Evolutionary conservation across 2,888 invertebrate genomes (phyloP), one percentile per base, ranked within the genome.

Genomic region (Achlya flavicornis): DNA sequence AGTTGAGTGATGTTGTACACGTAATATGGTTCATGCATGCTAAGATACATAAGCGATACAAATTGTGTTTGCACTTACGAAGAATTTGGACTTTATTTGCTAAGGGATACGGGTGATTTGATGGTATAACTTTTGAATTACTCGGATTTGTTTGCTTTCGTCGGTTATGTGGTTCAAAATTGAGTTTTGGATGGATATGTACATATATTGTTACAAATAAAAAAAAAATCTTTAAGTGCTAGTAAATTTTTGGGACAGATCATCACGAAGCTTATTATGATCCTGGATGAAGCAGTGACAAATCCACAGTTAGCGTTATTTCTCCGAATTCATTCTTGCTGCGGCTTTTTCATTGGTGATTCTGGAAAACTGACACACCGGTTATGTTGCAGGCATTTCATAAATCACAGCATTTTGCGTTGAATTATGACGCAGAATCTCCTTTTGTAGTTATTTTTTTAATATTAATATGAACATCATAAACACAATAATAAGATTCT

Each of bases 41-140:
- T 61, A 68, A 72, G 71, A 72, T 74, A 68, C 69, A 75, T 71
- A 73, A 73, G 67, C 69, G 72, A 72, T 72, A 84, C 76, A 79
- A 79, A 81, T 82, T 79, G 79, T 85, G 78, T 84, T 83, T 83
- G 76, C 76, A 72, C 76, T 72, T 63, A 74, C 72, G 70, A 66
- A 75, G 72, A 80, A 77, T 83, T 77, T 81, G 72, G 73, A 78
- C 78, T 78, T 71, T 82, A 79, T 77, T 75, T 73, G 73, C 70
- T 66, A 74, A 70, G 78, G 70, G 75, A 74, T 78, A 77, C 78
- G 76, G 74, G 67, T 73, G 76, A 78, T 78, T 77, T 77, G 60
- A 60, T 60, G 60, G 59, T 60, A 60, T 60, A 60, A 60, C 60
- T 60, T 60, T 60, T 60, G 60, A 60, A 60, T 60, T 60, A 19